These are phyloP conservation scores for Atta colombica DNA, from an alignment of 1,140 invertebrate species.

Conservation along the genomic window DNA sequence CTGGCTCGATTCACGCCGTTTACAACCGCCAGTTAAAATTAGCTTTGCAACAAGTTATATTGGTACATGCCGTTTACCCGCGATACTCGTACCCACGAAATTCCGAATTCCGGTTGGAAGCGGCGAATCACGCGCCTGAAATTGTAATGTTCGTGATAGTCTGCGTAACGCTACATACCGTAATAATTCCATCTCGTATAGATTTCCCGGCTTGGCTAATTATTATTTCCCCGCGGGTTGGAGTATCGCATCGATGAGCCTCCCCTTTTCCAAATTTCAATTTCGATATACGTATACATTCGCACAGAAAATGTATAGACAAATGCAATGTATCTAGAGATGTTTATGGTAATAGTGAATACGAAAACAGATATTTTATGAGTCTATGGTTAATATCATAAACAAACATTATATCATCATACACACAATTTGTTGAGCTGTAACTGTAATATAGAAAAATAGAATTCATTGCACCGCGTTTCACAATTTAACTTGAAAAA, in stretches of 20 bases:
- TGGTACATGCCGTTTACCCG: constrained; percentile 57
- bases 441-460: background rate
- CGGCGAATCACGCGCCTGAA: constrained; percentile 58
- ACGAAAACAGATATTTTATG: background rate
- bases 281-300: background rate
- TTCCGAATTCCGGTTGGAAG: constrained; percentile 45
- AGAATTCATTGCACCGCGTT: background rate
- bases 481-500: constrained; percentile 43
- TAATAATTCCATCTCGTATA: constrained; percentile 45
- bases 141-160: constrained; percentile 56
- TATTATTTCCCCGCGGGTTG: constrained; percentile 37
- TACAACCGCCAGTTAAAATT: constrained; percentile 58
- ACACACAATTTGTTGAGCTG: constrained; percentile 12
- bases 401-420: background rate
- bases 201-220: constrained; percentile 52
- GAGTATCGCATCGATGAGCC: constrained; percentile 3
- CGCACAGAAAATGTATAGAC: background rate
- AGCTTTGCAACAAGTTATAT: constrained; percentile 61
- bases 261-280: constrained; percentile 48
- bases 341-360: constrained; percentile 2
- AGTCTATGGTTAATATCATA: background rate
- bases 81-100: constrained; percentile 28
- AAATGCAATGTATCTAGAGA: background rate
- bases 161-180: constrained; percentile 20
- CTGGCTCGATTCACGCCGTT: constrained; percentile 54